Percentiles rank a stretch among this genome's conserved stretches.
phyloP scores from a whole-genome alignment of 2,113 vertebrate species.

The Globicephala melas region DNA sequence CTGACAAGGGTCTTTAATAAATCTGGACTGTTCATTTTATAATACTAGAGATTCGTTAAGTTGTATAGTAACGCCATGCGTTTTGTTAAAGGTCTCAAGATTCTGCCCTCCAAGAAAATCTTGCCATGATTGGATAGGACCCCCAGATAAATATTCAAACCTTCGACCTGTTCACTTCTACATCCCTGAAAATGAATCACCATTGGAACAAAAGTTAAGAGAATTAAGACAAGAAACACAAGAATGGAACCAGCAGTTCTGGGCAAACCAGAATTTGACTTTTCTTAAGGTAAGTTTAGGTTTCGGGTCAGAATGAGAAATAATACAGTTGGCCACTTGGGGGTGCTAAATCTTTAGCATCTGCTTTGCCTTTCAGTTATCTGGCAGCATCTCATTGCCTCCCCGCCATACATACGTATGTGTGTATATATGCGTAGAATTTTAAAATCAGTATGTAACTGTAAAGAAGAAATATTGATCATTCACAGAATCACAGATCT shows the following conservation, averaged over 20 bases:
- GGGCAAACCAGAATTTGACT: conserved; percentile 90
- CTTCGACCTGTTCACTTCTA: conserved; percentile 90
- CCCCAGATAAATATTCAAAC: conserved; percentile 92
- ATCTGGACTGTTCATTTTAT: not conserved
- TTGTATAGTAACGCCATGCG: rapidly evolving
- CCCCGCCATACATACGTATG: rapidly evolving
- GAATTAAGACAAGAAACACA: conserved; percentile 91
- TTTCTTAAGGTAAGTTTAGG: conserved; percentile 86
- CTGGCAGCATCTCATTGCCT: no score
- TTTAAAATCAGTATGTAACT: not conserved
- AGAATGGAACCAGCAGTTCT: conserved; percentile 93
- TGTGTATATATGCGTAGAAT: rapidly evolving
- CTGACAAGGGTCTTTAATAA: not conserved
- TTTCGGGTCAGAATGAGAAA: not conserved
- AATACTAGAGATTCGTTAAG: rapidly evolving
- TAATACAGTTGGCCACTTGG: not conserved
- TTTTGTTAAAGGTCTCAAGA: conserved; percentile 76
- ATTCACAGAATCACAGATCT: not conserved
- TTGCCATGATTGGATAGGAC: conserved; percentile 93
- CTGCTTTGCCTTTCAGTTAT: not conserved
- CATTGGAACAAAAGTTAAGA: conserved; percentile 87
- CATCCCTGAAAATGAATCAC: conserved; percentile 85
- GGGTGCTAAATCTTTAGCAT: not conserved
- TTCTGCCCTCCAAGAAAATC: conserved; percentile 85
- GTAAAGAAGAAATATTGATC: not conserved